Conservation (phyloP, 2,888 invertebrate genomes). For the Noctua pronuba region DNA sequence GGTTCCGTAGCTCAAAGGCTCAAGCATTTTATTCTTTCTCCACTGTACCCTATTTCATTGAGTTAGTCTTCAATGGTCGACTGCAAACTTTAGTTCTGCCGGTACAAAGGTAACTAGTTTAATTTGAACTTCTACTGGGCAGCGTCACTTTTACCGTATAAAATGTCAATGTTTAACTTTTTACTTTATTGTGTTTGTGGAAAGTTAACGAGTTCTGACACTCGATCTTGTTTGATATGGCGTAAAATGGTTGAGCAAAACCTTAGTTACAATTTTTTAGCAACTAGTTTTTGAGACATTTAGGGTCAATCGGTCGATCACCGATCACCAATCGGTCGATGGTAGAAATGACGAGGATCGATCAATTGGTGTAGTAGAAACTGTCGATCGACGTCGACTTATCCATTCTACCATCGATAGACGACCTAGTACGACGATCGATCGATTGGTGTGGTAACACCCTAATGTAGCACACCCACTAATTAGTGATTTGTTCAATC, state of each 20-base stretch:
- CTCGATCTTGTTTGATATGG: conserved; percentile 4
- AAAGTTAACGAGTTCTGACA: conserved; percentile 50
- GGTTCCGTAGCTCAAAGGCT: conserved; percentile 50
- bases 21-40: conserved; percentile 49
- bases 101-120: conserved; percentile 68
- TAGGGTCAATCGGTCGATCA: too few species aligned
- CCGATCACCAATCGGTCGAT: too few species aligned
- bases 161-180: conserved; percentile 62
- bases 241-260: not conserved
- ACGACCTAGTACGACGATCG: too few species aligned
- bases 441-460: too few species aligned
- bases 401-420: too few species aligned
- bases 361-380: too few species aligned
- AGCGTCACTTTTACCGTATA: conserved; percentile 46
- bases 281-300: not conserved
- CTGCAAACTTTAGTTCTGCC: conserved; percentile 46
- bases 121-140: conserved; percentile 62
- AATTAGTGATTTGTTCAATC: not conserved
- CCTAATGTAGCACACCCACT: not conserved
- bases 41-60: conserved; percentile 58
- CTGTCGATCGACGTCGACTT: too few species aligned
- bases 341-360: too few species aligned
- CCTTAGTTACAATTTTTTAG: not conserved
- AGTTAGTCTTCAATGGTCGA: conserved; percentile 52
- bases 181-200: conserved; percentile 60